Evolutionary conservation across 37 sponge, comb jelly and placozoan species (phyloP).

Genomic region (Chondrilla cf. caribensis): DNA sequence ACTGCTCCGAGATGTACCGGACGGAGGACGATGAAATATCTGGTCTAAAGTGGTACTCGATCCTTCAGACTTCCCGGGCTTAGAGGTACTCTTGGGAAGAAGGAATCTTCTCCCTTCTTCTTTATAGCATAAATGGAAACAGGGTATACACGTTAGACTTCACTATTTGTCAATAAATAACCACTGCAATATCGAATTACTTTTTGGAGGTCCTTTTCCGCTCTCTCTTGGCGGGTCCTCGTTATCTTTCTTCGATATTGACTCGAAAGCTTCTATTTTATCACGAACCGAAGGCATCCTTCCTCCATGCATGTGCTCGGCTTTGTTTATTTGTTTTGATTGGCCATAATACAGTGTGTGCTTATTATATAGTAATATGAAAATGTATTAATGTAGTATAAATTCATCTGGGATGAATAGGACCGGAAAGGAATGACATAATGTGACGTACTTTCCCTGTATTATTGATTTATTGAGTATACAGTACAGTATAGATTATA

Average conservation of each 20-base stretch:
- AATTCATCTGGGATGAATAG: no score
- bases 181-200: no score
- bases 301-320: no score
- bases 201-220: not conserved
- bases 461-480: no score
- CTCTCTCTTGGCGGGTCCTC: not conserved
- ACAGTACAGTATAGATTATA: no score
- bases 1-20: not conserved
- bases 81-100: not conserved
- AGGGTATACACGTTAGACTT: no score
- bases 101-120: not conserved
- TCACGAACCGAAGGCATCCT: constrained; percentile 13
- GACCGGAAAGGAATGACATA: no score
- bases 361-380: no score
- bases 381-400: no score
- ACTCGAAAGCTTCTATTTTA: constrained; percentile 10
- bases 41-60: not conserved
- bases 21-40: not conserved
- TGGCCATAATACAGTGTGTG: not conserved
- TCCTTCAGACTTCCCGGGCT: not conserved
- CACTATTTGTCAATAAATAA: no score
- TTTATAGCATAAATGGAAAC: not conserved
- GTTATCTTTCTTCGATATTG: not conserved
- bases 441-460: no score
- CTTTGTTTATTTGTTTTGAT: constrained; percentile 32